Conservation (phyloP, 2,113 vertebrate genomes). For the Ellobius talpinus region DNA sequence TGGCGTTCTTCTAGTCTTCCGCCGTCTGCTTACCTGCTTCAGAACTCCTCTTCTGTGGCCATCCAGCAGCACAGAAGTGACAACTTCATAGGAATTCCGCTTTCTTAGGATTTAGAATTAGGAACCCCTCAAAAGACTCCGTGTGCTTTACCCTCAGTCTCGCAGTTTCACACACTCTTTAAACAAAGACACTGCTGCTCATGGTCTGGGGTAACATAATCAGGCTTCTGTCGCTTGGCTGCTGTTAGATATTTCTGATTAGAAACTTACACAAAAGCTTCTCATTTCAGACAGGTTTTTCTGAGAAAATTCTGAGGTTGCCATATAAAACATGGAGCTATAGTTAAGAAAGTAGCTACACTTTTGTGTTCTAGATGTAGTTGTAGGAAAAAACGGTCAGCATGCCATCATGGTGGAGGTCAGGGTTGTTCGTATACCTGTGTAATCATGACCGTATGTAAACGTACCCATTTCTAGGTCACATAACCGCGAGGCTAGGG, state of each 20-base stretch:
- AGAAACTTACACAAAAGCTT: neutral
- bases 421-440: neutral
- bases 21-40: neutral
- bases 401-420: neutral
- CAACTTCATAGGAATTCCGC: neutral
- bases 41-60: neutral
- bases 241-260: conserved; percentile 25
- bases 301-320: neutral
- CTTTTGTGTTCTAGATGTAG: conserved; percentile 26
- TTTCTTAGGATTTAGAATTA: neutral
- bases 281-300: neutral
- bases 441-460: neutral
- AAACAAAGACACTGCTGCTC: neutral
- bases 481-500: neutral
- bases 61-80: neutral
- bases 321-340: neutral
- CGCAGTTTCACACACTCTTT: neutral
- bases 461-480: neutral
- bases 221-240: neutral
- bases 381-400: neutral
- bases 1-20: neutral
- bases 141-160: neutral
- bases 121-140: neutral
- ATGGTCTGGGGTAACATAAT: neutral
- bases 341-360: neutral